A percentile compares a stretch with the other conserved stretches of the same genome.
Conservation (phyloP, 1,140 invertebrate species). For the Drosophila azteca region DNA sequence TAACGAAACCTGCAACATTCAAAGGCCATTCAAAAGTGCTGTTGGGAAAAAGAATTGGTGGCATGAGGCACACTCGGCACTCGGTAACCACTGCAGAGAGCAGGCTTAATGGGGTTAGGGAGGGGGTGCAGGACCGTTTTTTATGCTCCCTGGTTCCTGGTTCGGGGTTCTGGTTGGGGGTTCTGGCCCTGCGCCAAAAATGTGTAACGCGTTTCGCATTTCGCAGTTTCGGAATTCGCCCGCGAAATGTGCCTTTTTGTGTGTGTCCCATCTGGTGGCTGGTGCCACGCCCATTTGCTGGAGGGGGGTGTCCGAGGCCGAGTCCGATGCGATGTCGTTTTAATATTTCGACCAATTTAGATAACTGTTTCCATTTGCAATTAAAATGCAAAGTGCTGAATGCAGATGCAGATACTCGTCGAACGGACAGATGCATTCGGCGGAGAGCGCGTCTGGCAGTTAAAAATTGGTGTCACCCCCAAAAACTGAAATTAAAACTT, state of each 20-base stretch:
- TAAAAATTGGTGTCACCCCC: conserved; percentile 56
- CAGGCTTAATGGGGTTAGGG: conserved; percentile 25
- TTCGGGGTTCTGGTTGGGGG: conserved; percentile 11
- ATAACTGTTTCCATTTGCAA: conserved; percentile 83
- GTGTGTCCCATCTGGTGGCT: conserved; percentile 31
- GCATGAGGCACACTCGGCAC: too few species aligned
- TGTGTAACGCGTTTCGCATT: conserved; percentile 45
- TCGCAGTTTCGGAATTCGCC: conserved; percentile 17
- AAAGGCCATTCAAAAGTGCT: too few species aligned
- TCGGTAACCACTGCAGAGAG: conserved; percentile 11
- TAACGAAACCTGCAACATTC: too few species aligned
- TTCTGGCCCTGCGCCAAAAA: conserved; percentile 57
- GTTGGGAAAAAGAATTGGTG: too few species aligned
- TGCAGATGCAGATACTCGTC: conserved; percentile 60
- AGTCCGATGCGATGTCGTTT: conserved; percentile 62
- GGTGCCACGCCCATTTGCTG: conserved; percentile 23
- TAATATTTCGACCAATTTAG: conserved; percentile 83
- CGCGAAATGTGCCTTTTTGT: conserved; percentile 27
- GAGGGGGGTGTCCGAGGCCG: conserved; percentile 7
- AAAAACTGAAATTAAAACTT: conserved; percentile 80
- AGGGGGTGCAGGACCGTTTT: conserved; percentile 11
- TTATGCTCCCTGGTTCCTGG: conserved; percentile 1
- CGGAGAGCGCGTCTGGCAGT: conserved; percentile 20
- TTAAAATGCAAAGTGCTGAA: conserved; percentile 82
- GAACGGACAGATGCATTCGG: conserved; percentile 18